Conservation (phyloP, 2,888 invertebrate species). For the Oxytorus armatus region DNA sequence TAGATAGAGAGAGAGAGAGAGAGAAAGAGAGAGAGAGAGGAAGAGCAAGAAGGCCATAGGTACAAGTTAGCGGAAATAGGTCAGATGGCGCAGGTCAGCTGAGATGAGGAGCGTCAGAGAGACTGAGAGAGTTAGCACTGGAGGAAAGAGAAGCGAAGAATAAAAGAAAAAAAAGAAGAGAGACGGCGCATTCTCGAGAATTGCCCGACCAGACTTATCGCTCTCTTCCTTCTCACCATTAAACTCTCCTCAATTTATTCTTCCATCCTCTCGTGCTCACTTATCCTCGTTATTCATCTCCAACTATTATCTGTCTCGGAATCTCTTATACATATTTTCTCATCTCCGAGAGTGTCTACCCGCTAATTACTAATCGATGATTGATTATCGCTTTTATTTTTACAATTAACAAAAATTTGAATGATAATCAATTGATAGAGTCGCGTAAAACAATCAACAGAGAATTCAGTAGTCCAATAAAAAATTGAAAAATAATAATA, state of each 20-base stretch:
- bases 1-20: conserved; percentile 21
- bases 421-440: background rate
- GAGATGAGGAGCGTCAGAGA: conserved; percentile 35
- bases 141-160: conserved; percentile 48
- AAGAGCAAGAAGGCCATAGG: conserved; percentile 48
- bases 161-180: conserved; percentile 40
- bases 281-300: conserved; percentile 43
- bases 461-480: too few relatives aligned
- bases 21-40: conserved; percentile 28
- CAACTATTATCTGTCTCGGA: conserved; percentile 37
- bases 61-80: conserved; percentile 68
- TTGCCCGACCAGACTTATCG: conserved; percentile 46
- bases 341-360: background rate
- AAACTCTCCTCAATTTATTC: conserved; percentile 59
- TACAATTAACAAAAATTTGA: conserved; percentile 21
- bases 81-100: conserved; percentile 72
- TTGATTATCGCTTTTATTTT: conserved; percentile 4
- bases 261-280: conserved; percentile 33
- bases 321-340: conserved; percentile 10
- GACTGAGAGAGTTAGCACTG: conserved; percentile 31
- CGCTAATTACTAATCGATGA: conserved; percentile 22
- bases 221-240: conserved; percentile 40
- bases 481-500: too few relatives aligned
- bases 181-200: conserved; percentile 35
- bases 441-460: background rate